Conservation (phyloP, 2,113 vertebrate species). For the Ageneiosus marmoratus region DNA sequence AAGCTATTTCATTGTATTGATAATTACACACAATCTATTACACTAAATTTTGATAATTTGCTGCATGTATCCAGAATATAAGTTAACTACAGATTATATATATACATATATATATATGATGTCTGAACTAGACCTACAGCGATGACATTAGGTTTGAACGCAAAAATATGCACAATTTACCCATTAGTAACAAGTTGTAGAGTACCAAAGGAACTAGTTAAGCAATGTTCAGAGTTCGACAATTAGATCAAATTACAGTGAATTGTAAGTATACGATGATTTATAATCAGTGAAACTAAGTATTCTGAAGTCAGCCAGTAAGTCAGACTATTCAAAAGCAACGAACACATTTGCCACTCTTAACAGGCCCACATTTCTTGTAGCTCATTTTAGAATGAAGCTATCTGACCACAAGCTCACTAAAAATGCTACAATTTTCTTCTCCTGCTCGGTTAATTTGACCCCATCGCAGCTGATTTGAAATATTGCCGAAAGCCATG, state of each 20-base stretch:
- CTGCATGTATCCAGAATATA: slow-evolving; percentile 59
- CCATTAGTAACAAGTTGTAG: slow-evolving; percentile 62
- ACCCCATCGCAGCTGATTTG: not conserved
- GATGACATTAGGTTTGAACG: slow-evolving; percentile 57
- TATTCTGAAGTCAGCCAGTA: not conserved
- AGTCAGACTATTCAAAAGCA: not conserved
- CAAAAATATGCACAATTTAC: slow-evolving; percentile 51
- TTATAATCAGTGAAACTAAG: slow-evolving; percentile 13
- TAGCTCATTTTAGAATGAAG: slow-evolving; percentile 6
- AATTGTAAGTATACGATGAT: slow-evolving; percentile 22
- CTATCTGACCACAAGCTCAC: not conserved
- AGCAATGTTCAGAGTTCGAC: slow-evolving; percentile 51
- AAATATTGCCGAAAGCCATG: not conserved
- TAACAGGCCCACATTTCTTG: not conserved
- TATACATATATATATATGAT: slow-evolving; percentile 59
- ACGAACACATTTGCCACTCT: not conserved
- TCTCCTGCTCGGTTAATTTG: not conserved
- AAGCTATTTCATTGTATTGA: slow-evolving; percentile 44
- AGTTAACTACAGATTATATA: slow-evolving; percentile 68
- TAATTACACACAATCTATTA: slow-evolving; percentile 22
- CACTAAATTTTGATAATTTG: slow-evolving; percentile 62
- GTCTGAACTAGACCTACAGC: slow-evolving; percentile 62
- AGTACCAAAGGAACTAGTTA: slow-evolving; percentile 54
- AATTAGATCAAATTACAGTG: slow-evolving; percentile 26
- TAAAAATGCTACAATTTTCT: slow-evolving; percentile 5